These are phyloP conservation scores for Triplophysa siluroides DNA, from an alignment of 2,113 vertebrate genomes.

Conservation along the genomic window DNA sequence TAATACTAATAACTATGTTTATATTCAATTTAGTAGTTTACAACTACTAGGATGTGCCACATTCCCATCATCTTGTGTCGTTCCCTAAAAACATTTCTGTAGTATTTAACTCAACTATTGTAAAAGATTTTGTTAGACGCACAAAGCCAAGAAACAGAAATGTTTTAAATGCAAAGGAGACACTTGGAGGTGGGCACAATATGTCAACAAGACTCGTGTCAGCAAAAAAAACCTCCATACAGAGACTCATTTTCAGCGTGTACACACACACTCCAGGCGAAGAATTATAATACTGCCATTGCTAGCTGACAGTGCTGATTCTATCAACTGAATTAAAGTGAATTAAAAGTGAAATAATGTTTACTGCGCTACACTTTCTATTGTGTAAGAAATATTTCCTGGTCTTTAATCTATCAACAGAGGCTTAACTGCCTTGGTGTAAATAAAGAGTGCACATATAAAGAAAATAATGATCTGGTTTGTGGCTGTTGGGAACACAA, in stretches of 20 bases:
- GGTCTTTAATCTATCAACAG: slow-evolving; percentile 58
- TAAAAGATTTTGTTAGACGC: slow-evolving; percentile 27
- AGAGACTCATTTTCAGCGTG: slow-evolving; percentile 66
- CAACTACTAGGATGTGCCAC: neutral
- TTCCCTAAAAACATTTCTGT: neutral
- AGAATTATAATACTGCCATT: slow-evolving; percentile 75
- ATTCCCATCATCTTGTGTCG: neutral
- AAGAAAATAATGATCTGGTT: slow-evolving; percentile 63
- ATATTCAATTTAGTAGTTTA: neutral
- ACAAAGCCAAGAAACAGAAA: slow-evolving; percentile 61
- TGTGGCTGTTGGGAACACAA: slow-evolving; percentile 21
- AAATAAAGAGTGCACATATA: slow-evolving; percentile 68
- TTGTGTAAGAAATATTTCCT: slow-evolving; percentile 51
- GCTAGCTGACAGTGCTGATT: slow-evolving; percentile 70
- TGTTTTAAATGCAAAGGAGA: slow-evolving; percentile 74
- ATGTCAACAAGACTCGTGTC: slow-evolving; percentile 69
- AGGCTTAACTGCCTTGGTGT: slow-evolving; percentile 57
- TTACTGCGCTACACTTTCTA: slow-evolving; percentile 48
- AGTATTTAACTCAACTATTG: slow-evolving; percentile 21
- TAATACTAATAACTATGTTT: too few relatives aligned
- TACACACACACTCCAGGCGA: slow-evolving; percentile 30
- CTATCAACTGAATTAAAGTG: slow-evolving; percentile 82
- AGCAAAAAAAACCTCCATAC: slow-evolving; percentile 72
- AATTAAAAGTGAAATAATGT: slow-evolving; percentile 72
- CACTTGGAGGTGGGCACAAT: slow-evolving; percentile 63